Evolutionary conservation across 2,797 vertebrate genomes (phyloP), one percentile per base, ranked within the genome.

Genomic region (Tarsius wallacei): DNA sequence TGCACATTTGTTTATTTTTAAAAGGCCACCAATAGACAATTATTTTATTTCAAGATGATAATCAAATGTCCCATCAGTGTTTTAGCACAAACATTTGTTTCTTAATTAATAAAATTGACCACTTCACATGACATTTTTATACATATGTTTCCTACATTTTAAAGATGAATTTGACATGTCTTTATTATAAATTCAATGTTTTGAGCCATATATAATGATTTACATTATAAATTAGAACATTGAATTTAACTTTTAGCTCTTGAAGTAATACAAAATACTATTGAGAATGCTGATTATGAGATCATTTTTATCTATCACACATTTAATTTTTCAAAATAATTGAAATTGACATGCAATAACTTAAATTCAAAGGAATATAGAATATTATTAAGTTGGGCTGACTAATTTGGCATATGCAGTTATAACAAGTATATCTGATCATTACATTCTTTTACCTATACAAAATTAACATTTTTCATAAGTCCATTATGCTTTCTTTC

Each of bases 371-470:
- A 90, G 57, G 64, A 12, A 90, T 47, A 83, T 70, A 77, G 16
- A 28, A 73, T 94, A 88, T 96, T 93, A 88, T 86, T 95, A 89
- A 87, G 4, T 84, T 74, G 85, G 16, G 1, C 7, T 84, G 61
- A 88, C 7, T 96, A 95, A 96, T 97, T 93, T 91, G 74, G 94
- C 16, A 26, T 83, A 33, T 84, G 87, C 26, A 94, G 84, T 91
- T 36, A 74, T 16, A 90, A 42, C 9, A 97, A 94, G 80, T 82
- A 84, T 3, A 78, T 59, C 47, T 80, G 59, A 93, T 91, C 86
- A 85, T 94, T 97, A 95, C 78, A 47, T 42, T 92, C 76, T 63
- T 77, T 97, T 57, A 93, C 22, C 3, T 89, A 19, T 91, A n/a
- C 61, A 33, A 51, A 94, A 92, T 80, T n/a, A 97, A 49, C 55